Base-by-base conservation (phyloP, 2,888 invertebrate genomes). In the Latrodectus hesperus region DNA sequence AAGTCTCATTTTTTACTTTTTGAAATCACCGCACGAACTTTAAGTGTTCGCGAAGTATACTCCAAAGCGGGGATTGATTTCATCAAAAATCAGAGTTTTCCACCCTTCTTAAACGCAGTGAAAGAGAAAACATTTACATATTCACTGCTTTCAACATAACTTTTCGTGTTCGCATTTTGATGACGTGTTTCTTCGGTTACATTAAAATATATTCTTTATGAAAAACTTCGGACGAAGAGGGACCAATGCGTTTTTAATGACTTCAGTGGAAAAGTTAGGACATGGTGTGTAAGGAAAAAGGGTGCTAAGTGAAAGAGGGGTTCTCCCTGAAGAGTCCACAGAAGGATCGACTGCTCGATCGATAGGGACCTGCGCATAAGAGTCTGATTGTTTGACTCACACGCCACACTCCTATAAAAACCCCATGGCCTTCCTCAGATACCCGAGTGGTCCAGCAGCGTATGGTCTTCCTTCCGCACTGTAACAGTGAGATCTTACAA, bases 361-460 rank as follows among this genome's bases (percentile, higher is more conserved):
- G 86, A 86, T 86, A 79, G 51, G 70, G 70, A 75, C 79, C 52
- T 81, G 86, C 86, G 86, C 86, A 86, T 17, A 75, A 72, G 64
- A 68, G 51, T 53, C 3, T 11, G 52, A 75, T 71, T 80, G 85
- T 80, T 80, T 75, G 80, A 74, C 71, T 77, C 83, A 51, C 85
- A 71, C 72, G 53, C 73, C 82, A 82, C 75, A 53, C 85, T 80
- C 65, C 75, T 86, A 86, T 86, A 86, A 86, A 86, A 81, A 64
- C 71, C 86, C 71, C 65, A 79, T 68, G 68, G 78, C 53, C 74
- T 17, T 74, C 68, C 79, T 74, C 64, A 75, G 55, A 60, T 38
- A 74, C 65, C 65, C 76, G 76, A 86, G 80, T 75, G 64, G 75
- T 76, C 70, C 71, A 17, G 71, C 53, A 26, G 26, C 51, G 53